Evolutionary conservation across 2,888 invertebrate species (phyloP).

Genomic region (Tipula vernalis): DNA sequence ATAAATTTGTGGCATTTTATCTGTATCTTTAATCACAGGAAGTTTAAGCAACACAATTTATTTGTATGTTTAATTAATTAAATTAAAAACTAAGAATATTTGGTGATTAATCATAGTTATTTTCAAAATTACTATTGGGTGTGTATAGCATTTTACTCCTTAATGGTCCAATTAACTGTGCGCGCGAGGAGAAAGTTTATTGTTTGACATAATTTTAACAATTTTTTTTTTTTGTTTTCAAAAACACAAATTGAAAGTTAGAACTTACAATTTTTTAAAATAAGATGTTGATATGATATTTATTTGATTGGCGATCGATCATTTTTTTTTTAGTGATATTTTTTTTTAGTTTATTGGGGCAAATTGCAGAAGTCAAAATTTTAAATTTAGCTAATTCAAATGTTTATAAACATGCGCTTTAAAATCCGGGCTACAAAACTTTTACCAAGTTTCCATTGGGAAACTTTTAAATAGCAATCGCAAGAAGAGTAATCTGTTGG

Average conservation of each 20-base stretch:
- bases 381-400: too few relatives aligned
- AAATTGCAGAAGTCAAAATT: background rate
- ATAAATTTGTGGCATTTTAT: background rate
- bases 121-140: background rate
- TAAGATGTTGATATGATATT: background rate
- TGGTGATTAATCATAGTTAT: background rate
- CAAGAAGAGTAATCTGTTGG: too few relatives aligned
- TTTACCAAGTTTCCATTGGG: too few relatives aligned
- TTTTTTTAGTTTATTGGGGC: background rate
- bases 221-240: background rate
- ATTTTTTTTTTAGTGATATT: background rate
- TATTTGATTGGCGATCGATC: background rate
- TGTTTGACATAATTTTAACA: background rate
- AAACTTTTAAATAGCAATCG: too few relatives aligned
- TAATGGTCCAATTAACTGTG: background rate
- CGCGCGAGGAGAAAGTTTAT: background rate
- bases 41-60: background rate
- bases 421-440: too few relatives aligned
- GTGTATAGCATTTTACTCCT: background rate
- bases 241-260: background rate
- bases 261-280: background rate
- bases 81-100: background rate
- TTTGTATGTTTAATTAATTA: background rate
- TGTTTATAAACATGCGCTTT: too few relatives aligned
- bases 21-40: background rate